Evolutionary conservation across 2,797 vertebrate species (phyloP).

Genomic region (Momotus momota): DNA sequence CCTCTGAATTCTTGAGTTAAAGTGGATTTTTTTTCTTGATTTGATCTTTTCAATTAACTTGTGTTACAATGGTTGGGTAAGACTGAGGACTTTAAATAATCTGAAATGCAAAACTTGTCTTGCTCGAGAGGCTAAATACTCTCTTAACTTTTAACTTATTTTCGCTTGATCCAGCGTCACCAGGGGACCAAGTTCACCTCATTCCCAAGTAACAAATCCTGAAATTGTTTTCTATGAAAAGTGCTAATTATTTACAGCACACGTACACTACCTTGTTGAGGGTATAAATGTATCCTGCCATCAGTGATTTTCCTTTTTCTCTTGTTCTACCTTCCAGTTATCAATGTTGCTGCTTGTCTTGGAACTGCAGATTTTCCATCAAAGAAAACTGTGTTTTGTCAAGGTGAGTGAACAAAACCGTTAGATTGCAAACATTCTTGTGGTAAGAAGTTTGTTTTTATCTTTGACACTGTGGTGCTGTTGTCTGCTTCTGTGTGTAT

Average conservation of each 20-base stretch:
- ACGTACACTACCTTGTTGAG: background rate
- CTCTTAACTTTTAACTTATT: constrained; percentile 9
- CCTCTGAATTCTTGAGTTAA: background rate
- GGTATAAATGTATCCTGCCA: background rate
- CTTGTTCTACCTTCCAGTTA: background rate
- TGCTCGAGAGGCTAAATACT: background rate
- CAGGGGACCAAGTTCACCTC: background rate
- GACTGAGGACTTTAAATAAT: background rate
- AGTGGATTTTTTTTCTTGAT: background rate
- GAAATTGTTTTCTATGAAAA: background rate
- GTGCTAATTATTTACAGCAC: background rate
- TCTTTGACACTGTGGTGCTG: background rate
- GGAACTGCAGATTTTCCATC: background rate
- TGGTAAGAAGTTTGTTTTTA: background rate
- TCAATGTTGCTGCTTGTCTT: background rate
- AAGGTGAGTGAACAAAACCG: background rate
- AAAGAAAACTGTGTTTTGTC: background rate
- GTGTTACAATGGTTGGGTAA: background rate
- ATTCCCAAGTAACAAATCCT: background rate
- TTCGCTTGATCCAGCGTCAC: background rate
- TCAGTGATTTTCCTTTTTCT: background rate
- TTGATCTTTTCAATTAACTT: background rate
- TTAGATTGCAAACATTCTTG: background rate
- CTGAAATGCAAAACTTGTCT: background rate
- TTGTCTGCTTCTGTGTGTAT: background rate